Base-by-base conservation (phyloP, 2,797 vertebrate genomes). In the Vireo griseus region DNA sequence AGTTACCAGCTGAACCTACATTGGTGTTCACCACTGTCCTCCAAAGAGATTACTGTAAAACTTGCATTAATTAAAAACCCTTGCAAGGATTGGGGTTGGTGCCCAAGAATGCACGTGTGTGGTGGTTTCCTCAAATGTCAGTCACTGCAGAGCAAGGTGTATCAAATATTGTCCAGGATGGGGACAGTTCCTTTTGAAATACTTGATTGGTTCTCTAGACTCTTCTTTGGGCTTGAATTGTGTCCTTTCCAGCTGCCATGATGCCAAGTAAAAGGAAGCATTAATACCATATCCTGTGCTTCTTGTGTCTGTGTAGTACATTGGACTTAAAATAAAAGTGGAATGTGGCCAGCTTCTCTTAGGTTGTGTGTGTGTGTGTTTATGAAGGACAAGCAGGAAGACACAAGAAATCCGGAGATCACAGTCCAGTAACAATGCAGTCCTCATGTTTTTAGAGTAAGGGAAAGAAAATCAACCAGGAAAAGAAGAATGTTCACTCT, bases 271-370 rank as follows among this genome's bases (percentile, higher is more conserved):
- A 88, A 94, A 76, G 50, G 71, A 82, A 87, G 50, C 21, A 10
- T 76, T 67, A 92, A 83, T 88, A 71, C 26, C 51, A 84, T 84
- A 65, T 55, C 47, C 76, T 86, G 45, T 92, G 79, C 73, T 94
- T 95, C 67, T 90, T 63, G 31, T 57, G 48, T 86, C 54, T 93
- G 0, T 62, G 63, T 90, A 67, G 47, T 68, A 89, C 50, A 83
- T 67, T 86, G 31, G 57, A 86, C 42, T 92, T 94, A 55, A 80
- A 97, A 96, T 94, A 95, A 96, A 94, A 96, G 45, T 19, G 90
- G 29, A 92, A 76, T 9, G 17, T 86, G 63, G 21, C 28, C 81
- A 96, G 76, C 86, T 61, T 67, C 51, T 55, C 35, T 58, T 58
- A 54, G 51, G 18, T 7, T 67, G 15, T 48, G 8, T 58, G 15